These are phyloP conservation scores for Synanthedon formicaeformis DNA, from an alignment of 2,888 invertebrate species.

Conservation along the genomic window DNA sequence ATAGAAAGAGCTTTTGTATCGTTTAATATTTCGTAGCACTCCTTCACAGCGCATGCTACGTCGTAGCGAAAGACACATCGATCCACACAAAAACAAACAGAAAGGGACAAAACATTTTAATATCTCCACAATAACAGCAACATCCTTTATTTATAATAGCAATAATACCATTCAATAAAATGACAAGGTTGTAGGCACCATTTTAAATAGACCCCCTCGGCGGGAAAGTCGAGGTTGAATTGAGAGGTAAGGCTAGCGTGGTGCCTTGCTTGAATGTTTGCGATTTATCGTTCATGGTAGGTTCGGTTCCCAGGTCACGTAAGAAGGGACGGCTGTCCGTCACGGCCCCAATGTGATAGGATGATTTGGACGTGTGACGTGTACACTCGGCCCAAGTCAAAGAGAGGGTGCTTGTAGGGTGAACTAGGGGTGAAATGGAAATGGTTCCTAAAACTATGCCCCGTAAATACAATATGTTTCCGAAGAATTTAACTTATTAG, in stretches of 20 bases:
- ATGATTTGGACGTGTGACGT: conserved; percentile 60
- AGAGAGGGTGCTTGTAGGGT: background rate
- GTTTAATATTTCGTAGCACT: too few species aligned
- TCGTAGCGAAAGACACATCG: background rate
- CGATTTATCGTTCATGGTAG: conserved; percentile 52
- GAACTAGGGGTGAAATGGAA: too few species aligned
- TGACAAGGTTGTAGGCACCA: conserved; percentile 46
- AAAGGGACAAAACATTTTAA: conserved; percentile 45
- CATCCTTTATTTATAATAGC: conserved; percentile 60
- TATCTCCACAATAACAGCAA: conserved; percentile 52
- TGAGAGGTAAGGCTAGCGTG: conserved; percentile 17
- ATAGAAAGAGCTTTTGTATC: too few species aligned
- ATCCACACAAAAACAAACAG: conserved; percentile 27
- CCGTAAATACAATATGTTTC: too few species aligned
- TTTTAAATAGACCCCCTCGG: conserved; percentile 6
- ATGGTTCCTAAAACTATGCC: too few species aligned
- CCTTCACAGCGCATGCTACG: too few species aligned
- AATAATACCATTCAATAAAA: conserved; percentile 60
- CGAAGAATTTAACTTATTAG: too few species aligned
- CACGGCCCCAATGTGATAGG: conserved; percentile 45
- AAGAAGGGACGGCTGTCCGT: conserved; percentile 48
- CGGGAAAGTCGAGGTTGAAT: background rate
- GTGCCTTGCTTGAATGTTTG: conserved; percentile 24
- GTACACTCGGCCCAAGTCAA: conserved; percentile 6
- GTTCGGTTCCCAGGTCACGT: conserved; percentile 58